Evolutionary conservation across 2,113 vertebrate genomes (phyloP), one percentile per base, ranked within the genome.

Genomic region (Cinclus mexicanus): DNA sequence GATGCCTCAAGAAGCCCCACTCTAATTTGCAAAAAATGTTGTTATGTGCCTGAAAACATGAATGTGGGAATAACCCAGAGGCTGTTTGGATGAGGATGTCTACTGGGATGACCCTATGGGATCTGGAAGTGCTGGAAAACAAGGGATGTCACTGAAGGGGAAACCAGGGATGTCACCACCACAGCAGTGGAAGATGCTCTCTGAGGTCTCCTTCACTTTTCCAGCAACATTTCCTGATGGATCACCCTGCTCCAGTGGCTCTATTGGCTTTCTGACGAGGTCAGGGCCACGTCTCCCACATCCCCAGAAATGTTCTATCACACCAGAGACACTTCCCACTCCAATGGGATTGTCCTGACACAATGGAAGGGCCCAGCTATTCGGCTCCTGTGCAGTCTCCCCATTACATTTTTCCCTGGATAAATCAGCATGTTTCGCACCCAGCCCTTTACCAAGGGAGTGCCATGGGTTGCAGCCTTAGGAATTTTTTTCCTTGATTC

Each of bases 201-300:
- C 31, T 0, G 0, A n/a, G 41, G 20, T 39, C 14, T 4, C 39
- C 85, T 25, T 26, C 0, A 0, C 50, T 55, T 59, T 3, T 2
- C 35, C 52, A 24, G 46, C 49, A 31, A 46, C 11, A 0, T 41
- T 41, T 68, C 13, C 18, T 6, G 24, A 14, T 1, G 15, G 63
- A 41, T 42, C 29, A 5, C 26, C 26, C 31, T 15, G 10, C 31
- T 28, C 50, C 37, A 11, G 35, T 7, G 64, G 39, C 46, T n/a
- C n/a, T 33, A 11, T 4, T 68, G 72, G 44, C 53, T 19, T 37
- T 22, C 44, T 42, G 37, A 44, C 16, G 33, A 20, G 22, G 41
- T 15, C 1, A 2, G 31, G 22, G 57, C 25, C 57, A 49, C 17
- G 18, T 17, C 8, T 55, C 31, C 50, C 42, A 26, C 2, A 9